Evolutionary conservation across 1,140 invertebrate species (phyloP).

Genomic region (fruit fly (Drosophila melanogaster)): DNA sequence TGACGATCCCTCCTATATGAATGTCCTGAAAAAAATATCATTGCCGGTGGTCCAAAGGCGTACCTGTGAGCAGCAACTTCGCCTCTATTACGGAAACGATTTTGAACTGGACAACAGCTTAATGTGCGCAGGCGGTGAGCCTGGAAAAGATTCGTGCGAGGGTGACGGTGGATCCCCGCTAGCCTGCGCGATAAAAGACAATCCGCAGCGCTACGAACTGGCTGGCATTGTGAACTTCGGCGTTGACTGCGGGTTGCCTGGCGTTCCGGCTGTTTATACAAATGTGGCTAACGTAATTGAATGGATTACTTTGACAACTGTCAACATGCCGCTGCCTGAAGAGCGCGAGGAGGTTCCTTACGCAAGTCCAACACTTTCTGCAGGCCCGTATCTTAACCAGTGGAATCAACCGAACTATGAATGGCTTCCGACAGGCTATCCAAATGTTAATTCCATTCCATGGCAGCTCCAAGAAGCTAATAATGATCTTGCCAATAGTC

Average conservation of each 20-base stretch:
- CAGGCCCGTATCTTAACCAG: no score
- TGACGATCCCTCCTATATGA: constrained; percentile 86
- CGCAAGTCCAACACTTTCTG: no score
- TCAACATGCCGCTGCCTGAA: neutral
- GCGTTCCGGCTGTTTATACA: constrained; percentile 91
- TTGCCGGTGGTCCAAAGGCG: constrained; percentile 84
- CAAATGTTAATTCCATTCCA: no score
- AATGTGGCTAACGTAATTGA: constrained; percentile 87
- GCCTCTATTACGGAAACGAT: constrained; percentile 24
- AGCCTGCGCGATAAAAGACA: constrained; percentile 86
- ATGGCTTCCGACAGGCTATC: no score
- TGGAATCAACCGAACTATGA: no score
- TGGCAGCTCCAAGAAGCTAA: no score
- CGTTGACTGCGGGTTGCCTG: constrained; percentile 85
- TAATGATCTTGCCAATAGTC: no score
- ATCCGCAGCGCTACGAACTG: constrained; percentile 86
- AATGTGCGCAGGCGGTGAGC: constrained; percentile 88
- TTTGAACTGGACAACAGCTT: constrained; percentile 85
- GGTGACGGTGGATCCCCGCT: constrained; percentile 91
- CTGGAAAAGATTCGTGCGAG: constrained; percentile 89
- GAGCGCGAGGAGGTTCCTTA: no score
- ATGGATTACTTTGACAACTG: neutral
- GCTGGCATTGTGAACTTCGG: constrained; percentile 90
- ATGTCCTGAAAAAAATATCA: constrained; percentile 88
- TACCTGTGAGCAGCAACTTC: constrained; percentile 84